phyloP scores from a whole-genome alignment of 2,797 vertebrate species.

The Ctenopoma kingsleyae region DNA sequence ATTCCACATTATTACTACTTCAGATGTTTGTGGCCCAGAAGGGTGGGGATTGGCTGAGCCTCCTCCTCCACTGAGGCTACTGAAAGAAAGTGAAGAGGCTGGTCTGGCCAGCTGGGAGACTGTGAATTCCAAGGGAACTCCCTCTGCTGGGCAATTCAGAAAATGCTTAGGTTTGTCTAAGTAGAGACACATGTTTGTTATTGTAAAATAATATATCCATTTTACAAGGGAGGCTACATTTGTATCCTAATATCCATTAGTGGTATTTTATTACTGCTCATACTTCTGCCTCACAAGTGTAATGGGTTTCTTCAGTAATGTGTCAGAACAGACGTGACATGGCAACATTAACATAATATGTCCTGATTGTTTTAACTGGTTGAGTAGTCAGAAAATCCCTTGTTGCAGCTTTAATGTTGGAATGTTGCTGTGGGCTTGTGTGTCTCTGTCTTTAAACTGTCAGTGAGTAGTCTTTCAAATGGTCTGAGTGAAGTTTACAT shows the following conservation, averaged over 20 bases:
- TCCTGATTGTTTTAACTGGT: too few relatives aligned
- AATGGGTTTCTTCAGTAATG: too few relatives aligned
- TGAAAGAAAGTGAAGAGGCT: constrained; percentile 81
- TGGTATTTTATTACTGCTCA: too few relatives aligned
- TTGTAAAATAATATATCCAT: constrained; percentile 16
- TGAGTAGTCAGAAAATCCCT: too few relatives aligned
- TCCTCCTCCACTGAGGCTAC: constrained; percentile 69
- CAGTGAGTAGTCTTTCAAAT: neutral
- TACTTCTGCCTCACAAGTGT: neutral
- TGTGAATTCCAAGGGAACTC: constrained; percentile 61
- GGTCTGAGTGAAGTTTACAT: neutral
- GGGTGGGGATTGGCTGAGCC: constrained; percentile 80
- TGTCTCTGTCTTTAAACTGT: neutral
- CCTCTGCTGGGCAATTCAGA: constrained; percentile 64
- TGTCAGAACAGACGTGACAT: too few relatives aligned
- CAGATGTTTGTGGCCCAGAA: constrained; percentile 84
- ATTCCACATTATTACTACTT: constrained; percentile 90
- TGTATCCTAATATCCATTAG: neutral
- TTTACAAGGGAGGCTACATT: neutral
- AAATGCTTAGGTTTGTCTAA: constrained; percentile 17
- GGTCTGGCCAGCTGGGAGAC: constrained; percentile 73
- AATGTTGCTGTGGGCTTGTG: too few relatives aligned
- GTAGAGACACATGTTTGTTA: constrained; percentile 9
- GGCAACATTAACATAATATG: too few relatives aligned
- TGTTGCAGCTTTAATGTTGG: too few relatives aligned